Evolutionary conservation across 2,888 invertebrate genomes (phyloP).

Genomic region (Patella caerulea): DNA sequence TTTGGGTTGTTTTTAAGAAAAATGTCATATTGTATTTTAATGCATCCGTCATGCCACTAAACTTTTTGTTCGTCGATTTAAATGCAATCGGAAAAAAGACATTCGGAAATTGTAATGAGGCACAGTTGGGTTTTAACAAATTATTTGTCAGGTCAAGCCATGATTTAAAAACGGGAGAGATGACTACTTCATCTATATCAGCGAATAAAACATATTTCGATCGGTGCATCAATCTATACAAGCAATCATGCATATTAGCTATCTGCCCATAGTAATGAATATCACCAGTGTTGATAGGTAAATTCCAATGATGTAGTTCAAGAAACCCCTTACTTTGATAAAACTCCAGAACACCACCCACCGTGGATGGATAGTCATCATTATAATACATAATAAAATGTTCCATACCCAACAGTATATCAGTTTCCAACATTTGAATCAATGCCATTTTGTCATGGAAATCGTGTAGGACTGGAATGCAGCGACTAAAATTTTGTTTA

Average conservation of each 20-base stretch:
- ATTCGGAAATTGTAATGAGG: not conserved
- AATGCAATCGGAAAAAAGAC: not conserved
- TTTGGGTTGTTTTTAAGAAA: not conserved
- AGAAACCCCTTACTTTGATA: not conserved
- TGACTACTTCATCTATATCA: constrained; percentile 1
- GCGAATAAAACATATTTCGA: not conserved
- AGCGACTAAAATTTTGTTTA: not conserved
- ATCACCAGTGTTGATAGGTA: not conserved
- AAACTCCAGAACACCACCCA: not conserved
- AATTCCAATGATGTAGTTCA: not conserved
- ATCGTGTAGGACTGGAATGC: not conserved
- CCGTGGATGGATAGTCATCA: not conserved
- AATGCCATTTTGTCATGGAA: not conserved
- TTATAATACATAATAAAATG: constrained; percentile 8
- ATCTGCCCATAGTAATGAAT: constrained; percentile 1
- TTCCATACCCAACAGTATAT: not conserved
- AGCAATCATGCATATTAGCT: not conserved
- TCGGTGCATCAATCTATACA: not conserved
- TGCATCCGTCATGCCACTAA: not conserved
- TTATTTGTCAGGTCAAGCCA: not conserved
- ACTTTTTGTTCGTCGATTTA: not conserved
- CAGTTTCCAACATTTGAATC: constrained; percentile 3
- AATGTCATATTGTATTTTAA: not conserved
- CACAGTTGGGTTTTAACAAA: not conserved
- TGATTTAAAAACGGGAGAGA: not conserved